Evolutionary conservation across 2,797 vertebrate species (phyloP).

Genomic region (Kryptolebias ocellatus): DNA sequence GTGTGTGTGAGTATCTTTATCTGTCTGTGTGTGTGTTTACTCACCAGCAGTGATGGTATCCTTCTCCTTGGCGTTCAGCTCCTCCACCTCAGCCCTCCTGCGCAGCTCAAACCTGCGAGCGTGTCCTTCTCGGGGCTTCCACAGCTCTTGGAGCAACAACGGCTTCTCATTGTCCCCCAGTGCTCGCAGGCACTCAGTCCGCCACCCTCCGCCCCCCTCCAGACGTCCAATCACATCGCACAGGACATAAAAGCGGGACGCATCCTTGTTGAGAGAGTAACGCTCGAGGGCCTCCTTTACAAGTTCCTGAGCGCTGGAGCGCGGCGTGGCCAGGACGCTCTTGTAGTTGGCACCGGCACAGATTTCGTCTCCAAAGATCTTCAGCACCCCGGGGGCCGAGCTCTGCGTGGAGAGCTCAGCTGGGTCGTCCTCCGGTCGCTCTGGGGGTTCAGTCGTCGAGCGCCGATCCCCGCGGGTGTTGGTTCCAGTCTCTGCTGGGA

Average conservation of each 20-base stretch:
- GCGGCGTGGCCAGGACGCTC: constrained; percentile 91
- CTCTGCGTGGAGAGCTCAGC: constrained; percentile 94
- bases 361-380: constrained; percentile 94
- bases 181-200: constrained; percentile 88
- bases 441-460: constrained; percentile 75
- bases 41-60: constrained; percentile 95
- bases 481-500: constrained; percentile 83
- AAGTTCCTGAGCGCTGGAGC: constrained; percentile 90
- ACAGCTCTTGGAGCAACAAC: constrained; percentile 92
- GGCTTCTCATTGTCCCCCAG: constrained; percentile 93
- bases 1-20: constrained; percentile 23
- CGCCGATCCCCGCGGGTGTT: constrained; percentile 87
- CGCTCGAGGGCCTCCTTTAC: constrained; percentile 94
- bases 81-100: constrained; percentile 89
- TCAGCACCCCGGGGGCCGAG: constrained; percentile 92
- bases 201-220: constrained; percentile 86
- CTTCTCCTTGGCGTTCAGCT: constrained; percentile 89
- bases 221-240: constrained; percentile 92
- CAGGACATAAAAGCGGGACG: constrained; percentile 85
- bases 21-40: constrained; percentile 42
- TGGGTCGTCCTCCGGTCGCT: constrained; percentile 85
- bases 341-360: constrained; percentile 94
- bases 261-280: constrained; percentile 88
- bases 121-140: constrained; percentile 94
- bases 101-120: constrained; percentile 92